Percentiles rank a stretch among this genome's conserved stretches.
phyloP scores from a whole-genome alignment of 2,113 vertebrate genomes.

The Cranoglanis bouderius region DNA sequence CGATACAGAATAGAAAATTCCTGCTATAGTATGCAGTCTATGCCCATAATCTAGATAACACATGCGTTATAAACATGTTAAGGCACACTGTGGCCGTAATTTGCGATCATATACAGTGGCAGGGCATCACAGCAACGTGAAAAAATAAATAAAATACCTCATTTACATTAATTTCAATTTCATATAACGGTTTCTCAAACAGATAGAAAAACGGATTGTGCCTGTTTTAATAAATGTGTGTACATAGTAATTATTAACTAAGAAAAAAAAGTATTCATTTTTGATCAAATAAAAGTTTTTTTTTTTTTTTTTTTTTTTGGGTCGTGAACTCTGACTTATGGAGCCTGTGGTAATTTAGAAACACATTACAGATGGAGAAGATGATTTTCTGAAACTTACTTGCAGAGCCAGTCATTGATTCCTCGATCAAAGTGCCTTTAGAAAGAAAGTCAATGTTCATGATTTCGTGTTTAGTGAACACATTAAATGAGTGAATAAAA shows the following conservation, averaged over 20 bases:
- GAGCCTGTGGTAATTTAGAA: background rate
- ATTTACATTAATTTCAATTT: background rate
- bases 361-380: background rate
- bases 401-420: conserved; percentile 98
- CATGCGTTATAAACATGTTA: background rate
- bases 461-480: background rate
- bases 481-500: conserved; percentile 22
- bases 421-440: conserved; percentile 94
- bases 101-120: background rate
- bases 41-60: background rate
- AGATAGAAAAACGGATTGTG: background rate
- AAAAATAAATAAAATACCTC: background rate
- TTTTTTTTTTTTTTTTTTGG: no score
- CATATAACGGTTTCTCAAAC: background rate
- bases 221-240: background rate
- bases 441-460: conserved; percentile 45
- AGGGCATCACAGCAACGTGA: background rate
- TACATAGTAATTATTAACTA: no score
- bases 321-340: background rate
- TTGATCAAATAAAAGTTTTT: no score
- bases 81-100: background rate
- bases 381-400: conserved; percentile 70
- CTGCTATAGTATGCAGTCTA: background rate
- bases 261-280: no score
- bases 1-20: background rate